Evolutionary conservation across 2,888 invertebrate species (phyloP).

Genomic region (Heliconius aoede): DNA sequence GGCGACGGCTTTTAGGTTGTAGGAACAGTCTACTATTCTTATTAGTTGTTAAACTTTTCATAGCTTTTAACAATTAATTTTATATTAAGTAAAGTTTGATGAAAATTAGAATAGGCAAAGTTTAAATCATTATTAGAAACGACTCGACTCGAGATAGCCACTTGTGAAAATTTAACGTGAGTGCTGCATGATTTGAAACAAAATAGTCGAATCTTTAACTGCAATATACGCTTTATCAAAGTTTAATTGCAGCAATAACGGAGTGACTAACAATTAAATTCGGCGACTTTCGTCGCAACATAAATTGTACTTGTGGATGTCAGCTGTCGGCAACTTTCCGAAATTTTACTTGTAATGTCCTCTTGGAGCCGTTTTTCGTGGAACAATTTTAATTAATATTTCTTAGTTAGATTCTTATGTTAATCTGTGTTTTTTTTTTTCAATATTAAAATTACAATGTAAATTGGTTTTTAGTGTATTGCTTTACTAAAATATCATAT

Average conservation of each 20-base stretch:
- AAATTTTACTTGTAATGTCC: conserved; percentile 80
- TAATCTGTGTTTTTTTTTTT: conserved; percentile 40
- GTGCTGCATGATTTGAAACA: conserved; percentile 11
- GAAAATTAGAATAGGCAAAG: not conserved
- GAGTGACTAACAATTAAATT: conserved; percentile 79
- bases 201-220: conserved; percentile 51
- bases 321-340: conserved; percentile 79
- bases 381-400: conserved; percentile 81
- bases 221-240: conserved; percentile 69
- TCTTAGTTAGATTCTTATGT: conserved; percentile 59
- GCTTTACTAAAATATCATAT: not conserved
- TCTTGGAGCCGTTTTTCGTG: conserved; percentile 74
- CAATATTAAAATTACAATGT: conserved; percentile 26
- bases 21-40: conserved; percentile 42
- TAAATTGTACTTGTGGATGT: conserved; percentile 81
- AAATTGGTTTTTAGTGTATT: not conserved
- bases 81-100: conserved; percentile 4
- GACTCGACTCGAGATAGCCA: not conserved
- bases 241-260: conserved; percentile 78
- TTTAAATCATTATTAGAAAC: not conserved
- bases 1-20: conserved; percentile 50
- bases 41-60: no score
- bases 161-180: conserved; percentile 5
- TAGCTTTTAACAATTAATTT: not conserved
- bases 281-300: conserved; percentile 70